phyloP scores from a whole-genome alignment of 2,113 vertebrate species.

The Dicentrarchus labrax region DNA sequence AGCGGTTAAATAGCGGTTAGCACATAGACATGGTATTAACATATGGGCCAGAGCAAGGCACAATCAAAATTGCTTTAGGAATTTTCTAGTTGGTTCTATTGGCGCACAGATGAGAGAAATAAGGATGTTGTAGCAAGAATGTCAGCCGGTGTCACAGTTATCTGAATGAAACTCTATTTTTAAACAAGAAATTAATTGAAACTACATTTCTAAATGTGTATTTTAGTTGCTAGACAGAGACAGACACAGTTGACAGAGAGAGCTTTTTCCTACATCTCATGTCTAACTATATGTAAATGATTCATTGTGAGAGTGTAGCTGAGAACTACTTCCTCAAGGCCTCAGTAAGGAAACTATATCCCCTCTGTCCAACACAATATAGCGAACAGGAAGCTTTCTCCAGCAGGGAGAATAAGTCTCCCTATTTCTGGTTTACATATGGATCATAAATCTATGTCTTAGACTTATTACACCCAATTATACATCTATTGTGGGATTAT shows the following conservation, averaged over 20 bases:
- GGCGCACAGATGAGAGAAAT: too few species aligned
- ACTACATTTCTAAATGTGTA: background rate
- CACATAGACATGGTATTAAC: too few species aligned
- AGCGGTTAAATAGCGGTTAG: too few species aligned
- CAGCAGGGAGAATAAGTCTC: background rate
- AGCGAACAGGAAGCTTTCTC: background rate
- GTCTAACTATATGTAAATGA: slow-evolving; percentile 1
- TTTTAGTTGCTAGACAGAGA: background rate
- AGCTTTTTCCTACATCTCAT: background rate
- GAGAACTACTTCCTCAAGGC: slow-evolving; percentile 8
- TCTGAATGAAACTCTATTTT: background rate
- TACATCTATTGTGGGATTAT: background rate
- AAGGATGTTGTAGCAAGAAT: background rate
- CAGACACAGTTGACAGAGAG: too few species aligned
- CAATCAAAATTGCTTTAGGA: too few species aligned
- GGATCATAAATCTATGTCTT: background rate
- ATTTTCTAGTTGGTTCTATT: too few species aligned
- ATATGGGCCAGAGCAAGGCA: too few species aligned
- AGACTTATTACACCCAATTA: background rate
- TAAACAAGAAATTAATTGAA: background rate
- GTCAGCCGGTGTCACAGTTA: background rate
- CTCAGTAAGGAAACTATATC: slow-evolving; percentile 15
- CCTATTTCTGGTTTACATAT: background rate
- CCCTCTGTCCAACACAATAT: background rate
- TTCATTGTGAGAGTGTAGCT: slow-evolving; percentile 13